Conservation (phyloP, 2,797 vertebrate genomes). For the Anguilla pacifica region DNA sequence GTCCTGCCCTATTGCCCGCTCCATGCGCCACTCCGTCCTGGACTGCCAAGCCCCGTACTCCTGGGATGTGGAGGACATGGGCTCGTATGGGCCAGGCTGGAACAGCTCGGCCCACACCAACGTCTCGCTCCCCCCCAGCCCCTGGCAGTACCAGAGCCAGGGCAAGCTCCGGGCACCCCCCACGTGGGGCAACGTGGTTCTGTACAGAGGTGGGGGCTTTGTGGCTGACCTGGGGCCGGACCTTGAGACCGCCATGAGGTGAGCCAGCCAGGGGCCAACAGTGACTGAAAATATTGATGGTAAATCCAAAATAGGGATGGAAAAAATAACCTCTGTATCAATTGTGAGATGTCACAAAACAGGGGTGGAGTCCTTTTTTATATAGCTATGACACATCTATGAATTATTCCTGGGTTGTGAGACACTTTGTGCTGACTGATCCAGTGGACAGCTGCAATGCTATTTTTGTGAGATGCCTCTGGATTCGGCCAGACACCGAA, state of each 20-base stretch:
- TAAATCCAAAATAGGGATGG: background rate
- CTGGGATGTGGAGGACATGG: slow-evolving; percentile 82
- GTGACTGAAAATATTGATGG: background rate
- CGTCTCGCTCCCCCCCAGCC: slow-evolving; percentile 54
- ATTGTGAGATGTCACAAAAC: background rate
- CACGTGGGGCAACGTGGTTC: slow-evolving; percentile 80
- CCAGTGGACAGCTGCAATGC: too few relatives aligned
- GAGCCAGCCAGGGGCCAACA: slow-evolving; percentile 23
- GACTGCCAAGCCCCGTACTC: slow-evolving; percentile 83
- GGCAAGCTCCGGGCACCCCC: slow-evolving; percentile 73
- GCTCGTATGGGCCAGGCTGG: slow-evolving; percentile 81
- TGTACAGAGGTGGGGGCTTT: slow-evolving; percentile 91
- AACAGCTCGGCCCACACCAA: slow-evolving; percentile 58
- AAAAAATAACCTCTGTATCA: background rate
- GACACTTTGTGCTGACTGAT: too few relatives aligned
- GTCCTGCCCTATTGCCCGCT: slow-evolving; percentile 71
- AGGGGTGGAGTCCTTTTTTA: too few relatives aligned
- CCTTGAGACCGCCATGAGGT: slow-evolving; percentile 80
- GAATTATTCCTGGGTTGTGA: too few relatives aligned
- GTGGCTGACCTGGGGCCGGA: slow-evolving; percentile 81
- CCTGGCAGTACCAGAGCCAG: slow-evolving; percentile 88
- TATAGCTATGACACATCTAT: too few relatives aligned
- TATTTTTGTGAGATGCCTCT: too few relatives aligned
- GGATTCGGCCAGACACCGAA: too few relatives aligned
- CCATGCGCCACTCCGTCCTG: slow-evolving; percentile 61